A percentile compares a stretch with the other conserved stretches of the same genome.
Conservation (phyloP, 2,797 vertebrate species). For the Manis javanica region DNA sequence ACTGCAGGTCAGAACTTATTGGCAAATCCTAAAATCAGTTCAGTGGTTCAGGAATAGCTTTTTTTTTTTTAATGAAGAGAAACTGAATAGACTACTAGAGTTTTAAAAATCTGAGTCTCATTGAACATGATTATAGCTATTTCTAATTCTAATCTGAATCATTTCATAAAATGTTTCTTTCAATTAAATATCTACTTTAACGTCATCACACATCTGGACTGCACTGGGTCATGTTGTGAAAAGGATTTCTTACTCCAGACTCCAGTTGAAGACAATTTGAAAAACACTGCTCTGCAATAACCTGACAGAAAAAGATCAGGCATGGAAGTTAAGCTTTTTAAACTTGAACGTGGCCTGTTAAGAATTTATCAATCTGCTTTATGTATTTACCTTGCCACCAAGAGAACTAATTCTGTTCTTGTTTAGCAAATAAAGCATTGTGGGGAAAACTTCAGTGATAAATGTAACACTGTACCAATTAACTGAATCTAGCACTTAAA, state of each 20-base stretch:
- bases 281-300: not conserved
- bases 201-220: not conserved
- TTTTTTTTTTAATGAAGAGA: not conserved
- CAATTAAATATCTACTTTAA: not conserved
- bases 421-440: not conserved
- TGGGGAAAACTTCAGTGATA: not conserved
- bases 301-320: not conserved
- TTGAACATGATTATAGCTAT: not conserved
- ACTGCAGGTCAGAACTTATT: not conserved
- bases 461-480: not conserved
- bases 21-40: not conserved
- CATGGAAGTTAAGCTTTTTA: not conserved
- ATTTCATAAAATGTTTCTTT: not conserved
- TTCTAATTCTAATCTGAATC: not conserved
- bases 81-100: not conserved
- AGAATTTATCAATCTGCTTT: not conserved
- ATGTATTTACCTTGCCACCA: not conserved
- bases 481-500: slow-evolving; percentile 24
- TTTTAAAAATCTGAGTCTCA: not conserved
- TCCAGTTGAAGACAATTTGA: not conserved
- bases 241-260: not conserved
- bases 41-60: not conserved
- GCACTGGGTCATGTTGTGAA: not conserved
- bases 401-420: slow-evolving; percentile 5
- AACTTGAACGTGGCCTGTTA: not conserved